Percentiles rank a stretch among this genome's conserved stretches.
Conservation (phyloP, 1,140 invertebrate species). For the Xylocopa sonorina region DNA sequence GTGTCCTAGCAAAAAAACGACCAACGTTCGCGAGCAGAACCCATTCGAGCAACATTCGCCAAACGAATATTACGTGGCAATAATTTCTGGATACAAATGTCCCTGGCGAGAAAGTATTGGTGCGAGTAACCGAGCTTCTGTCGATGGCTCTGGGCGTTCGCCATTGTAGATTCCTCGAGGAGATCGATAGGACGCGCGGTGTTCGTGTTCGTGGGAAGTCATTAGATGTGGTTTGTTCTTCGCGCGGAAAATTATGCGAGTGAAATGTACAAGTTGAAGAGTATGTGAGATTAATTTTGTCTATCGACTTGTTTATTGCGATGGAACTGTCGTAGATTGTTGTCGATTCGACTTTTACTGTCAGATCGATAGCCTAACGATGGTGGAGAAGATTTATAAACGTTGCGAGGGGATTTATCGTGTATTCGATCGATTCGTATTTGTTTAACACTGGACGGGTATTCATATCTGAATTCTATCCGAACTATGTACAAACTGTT, state of each 20-base stretch:
- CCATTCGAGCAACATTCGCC: slow-evolving; percentile 51
- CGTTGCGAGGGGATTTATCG: neutral
- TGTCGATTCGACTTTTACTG: no score
- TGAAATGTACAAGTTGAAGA: no score
- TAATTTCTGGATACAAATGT: slow-evolving; percentile 63
- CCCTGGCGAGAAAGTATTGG: slow-evolving; percentile 55
- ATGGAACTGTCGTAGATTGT: no score
- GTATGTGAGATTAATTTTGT: no score
- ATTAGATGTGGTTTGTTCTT: no score
- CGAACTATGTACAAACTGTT: neutral
- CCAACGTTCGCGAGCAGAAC: slow-evolving; percentile 60
- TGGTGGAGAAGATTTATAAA: no score
- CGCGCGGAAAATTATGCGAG: no score
- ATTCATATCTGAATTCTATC: neutral
- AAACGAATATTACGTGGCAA: slow-evolving; percentile 63
- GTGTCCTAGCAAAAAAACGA: slow-evolving; percentile 71
- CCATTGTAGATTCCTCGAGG: neutral
- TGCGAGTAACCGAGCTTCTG: neutral
- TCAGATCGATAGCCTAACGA: no score
- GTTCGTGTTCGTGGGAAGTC: no score
- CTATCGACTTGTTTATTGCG: no score
- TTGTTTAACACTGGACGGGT: neutral
- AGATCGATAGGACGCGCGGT: no score
- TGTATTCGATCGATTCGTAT: neutral
- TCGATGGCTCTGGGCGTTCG: slow-evolving; percentile 20